Percentiles rank a stretch among this genome's conserved stretches.
Conservation (phyloP, 1,140 invertebrate species). For the Belonocnema kinseyi region DNA sequence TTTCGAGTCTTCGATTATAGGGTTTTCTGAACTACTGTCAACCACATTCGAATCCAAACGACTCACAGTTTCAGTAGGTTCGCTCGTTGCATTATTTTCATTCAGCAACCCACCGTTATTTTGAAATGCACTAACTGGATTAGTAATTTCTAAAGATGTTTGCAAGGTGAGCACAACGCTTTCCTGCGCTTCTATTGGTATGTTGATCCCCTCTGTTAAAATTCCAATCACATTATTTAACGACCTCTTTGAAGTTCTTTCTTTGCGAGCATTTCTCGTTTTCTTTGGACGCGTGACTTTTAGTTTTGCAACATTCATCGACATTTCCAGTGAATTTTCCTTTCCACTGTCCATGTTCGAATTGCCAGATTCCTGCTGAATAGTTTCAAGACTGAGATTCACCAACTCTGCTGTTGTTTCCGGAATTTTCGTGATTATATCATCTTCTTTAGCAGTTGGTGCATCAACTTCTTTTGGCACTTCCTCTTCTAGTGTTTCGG, state of each 20-base stretch:
- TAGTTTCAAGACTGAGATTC: conserved; percentile 61
- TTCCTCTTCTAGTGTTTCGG: not conserved
- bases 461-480: not conserved
- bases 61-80: not conserved
- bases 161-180: conserved; percentile 69
- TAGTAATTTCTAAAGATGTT: conserved; percentile 56
- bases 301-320: conserved; percentile 60
- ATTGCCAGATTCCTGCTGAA: conserved; percentile 70
- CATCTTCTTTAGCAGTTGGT: not conserved
- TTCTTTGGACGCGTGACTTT: conserved; percentile 68
- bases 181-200: conserved; percentile 65
- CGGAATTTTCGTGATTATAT: conserved; percentile 32
- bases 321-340: conserved; percentile 69
- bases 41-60: not conserved
- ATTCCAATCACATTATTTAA: conserved; percentile 72
- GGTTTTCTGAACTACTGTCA: not conserved
- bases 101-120: conserved; percentile 42
- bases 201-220: conserved; percentile 71
- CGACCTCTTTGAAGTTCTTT: conserved; percentile 62
- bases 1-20: conserved; percentile 3
- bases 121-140: conserved; percentile 46
- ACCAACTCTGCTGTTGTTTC: conserved; percentile 38
- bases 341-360: conserved; percentile 73
- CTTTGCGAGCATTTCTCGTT: conserved; percentile 58
- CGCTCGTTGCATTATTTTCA: conserved; percentile 31